phyloP scores from a whole-genome alignment of 2,113 vertebrate genomes.

The Sinocyclocheilus anshuiensis region DNA sequence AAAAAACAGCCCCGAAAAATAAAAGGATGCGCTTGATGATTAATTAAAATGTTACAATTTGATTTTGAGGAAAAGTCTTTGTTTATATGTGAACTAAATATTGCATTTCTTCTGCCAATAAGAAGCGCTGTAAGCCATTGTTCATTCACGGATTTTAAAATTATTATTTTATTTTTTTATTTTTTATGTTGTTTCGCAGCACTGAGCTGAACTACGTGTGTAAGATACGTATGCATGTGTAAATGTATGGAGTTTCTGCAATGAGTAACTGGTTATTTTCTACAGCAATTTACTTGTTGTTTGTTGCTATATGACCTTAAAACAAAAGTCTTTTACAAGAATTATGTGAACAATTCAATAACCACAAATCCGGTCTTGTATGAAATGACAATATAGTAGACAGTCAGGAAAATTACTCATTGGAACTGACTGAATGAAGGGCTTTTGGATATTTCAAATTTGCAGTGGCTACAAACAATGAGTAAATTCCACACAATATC shows the following conservation, averaged over 20 bases:
- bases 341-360: constrained; percentile 24
- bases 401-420: not conserved
- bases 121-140: not conserved
- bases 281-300: constrained; percentile 63
- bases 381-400: not conserved
- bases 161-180: not conserved
- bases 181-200: not conserved
- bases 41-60: not conserved
- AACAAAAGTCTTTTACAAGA: not conserved
- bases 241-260: constrained; percentile 27
- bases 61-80: not conserved
- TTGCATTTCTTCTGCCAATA: not conserved
- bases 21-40: not conserved
- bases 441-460: constrained; percentile 12
- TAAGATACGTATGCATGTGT: constrained; percentile 26
- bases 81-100: not conserved
- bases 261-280: constrained; percentile 56
- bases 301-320: constrained; percentile 55
- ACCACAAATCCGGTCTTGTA: not conserved
- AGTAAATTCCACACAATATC: constrained; percentile 68
- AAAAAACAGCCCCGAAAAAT: not conserved
- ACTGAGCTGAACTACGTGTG: constrained; percentile 10
- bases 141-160: not conserved
- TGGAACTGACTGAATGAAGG: constrained; percentile 27
- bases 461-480: constrained; percentile 57